Conservation (phyloP, 1,140 invertebrate genomes). For the Bursaphelenchus mucronatus region DNA sequence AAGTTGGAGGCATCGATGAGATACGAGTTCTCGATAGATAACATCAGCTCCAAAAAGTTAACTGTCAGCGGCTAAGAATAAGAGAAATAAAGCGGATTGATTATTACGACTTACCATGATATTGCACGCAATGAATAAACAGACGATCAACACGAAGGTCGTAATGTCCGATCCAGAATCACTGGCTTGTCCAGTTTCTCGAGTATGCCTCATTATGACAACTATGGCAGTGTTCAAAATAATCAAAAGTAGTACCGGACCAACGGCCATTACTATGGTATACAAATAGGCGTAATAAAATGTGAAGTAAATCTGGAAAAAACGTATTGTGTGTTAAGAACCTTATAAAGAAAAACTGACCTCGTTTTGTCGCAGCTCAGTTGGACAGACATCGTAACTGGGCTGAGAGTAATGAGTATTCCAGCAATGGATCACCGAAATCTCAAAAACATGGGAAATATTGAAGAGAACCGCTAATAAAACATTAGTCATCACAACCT, state of each 20-base stretch:
- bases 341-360: constrained; percentile 9
- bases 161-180: constrained; percentile 34
- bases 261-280: constrained; percentile 52
- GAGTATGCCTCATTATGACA: constrained; percentile 11
- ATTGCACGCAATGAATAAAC: constrained; percentile 50
- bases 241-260: constrained; percentile 45
- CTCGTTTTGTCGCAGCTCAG: constrained; percentile 39
- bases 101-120: constrained; percentile 43
- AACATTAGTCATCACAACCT: constrained; percentile 41
- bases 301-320: constrained; percentile 38
- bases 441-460: constrained; percentile 51
- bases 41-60: constrained; percentile 48
- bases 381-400: constrained; percentile 51
- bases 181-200: too few relatives aligned
- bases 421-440: constrained; percentile 50
- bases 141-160: constrained; percentile 51
- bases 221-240: constrained; percentile 38
- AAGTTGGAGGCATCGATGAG: constrained; percentile 52
- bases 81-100: constrained; percentile 2
- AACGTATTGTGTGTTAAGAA: not conserved
- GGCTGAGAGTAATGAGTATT: constrained; percentile 35
- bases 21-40: constrained; percentile 44
- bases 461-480: constrained; percentile 42
- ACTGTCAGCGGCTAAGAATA: constrained; percentile 48
- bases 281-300: constrained; percentile 52